A percentile compares a stretch with the other conserved stretches of the same genome.
Evolutionary conservation across 2,888 invertebrate species (phyloP).

Genomic region (Merodon equestris): DNA sequence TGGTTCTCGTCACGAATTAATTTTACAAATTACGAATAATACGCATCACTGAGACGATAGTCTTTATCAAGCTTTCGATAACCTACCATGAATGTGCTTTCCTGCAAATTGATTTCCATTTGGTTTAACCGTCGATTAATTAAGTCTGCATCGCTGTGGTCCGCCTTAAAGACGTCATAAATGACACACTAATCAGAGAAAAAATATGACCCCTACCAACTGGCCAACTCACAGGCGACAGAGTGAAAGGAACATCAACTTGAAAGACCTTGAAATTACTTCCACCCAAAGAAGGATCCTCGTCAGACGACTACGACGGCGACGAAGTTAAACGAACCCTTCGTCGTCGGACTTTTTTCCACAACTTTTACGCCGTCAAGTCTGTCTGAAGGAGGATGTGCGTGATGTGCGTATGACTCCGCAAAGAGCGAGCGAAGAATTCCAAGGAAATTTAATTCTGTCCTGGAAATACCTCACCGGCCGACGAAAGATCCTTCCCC

Average conservation of each 20-base stretch:
- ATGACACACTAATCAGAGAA: constrained; percentile 20
- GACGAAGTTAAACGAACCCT: constrained; percentile 31
- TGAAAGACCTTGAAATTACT: constrained; percentile 23
- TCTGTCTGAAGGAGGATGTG: constrained; percentile 13
- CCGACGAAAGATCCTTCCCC: too few species aligned
- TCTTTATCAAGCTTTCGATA: constrained; percentile 10
- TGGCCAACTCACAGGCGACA: not conserved
- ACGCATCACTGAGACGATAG: too few species aligned
- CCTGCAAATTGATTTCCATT: constrained; percentile 36
- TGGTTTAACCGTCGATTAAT: constrained; percentile 30
- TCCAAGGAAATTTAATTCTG: not conserved
- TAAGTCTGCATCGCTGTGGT: constrained; percentile 24
- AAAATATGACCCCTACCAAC: not conserved
- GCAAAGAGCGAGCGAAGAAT: too few species aligned
- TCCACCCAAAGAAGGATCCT: not conserved
- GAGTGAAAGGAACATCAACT: constrained; percentile 32
- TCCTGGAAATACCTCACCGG: not conserved
- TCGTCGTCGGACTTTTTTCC: too few species aligned
- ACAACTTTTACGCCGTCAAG: not conserved
- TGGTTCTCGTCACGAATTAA: too few species aligned
- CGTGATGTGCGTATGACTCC: constrained; percentile 7
- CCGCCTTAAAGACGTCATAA: constrained; percentile 27
- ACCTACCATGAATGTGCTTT: constrained; percentile 33
- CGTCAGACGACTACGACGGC: not conserved
- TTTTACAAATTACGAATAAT: too few species aligned